These are phyloP conservation scores for Hippocampus barbouri DNA, from an alignment of 2,113 vertebrate species.

Conservation along the genomic window DNA sequence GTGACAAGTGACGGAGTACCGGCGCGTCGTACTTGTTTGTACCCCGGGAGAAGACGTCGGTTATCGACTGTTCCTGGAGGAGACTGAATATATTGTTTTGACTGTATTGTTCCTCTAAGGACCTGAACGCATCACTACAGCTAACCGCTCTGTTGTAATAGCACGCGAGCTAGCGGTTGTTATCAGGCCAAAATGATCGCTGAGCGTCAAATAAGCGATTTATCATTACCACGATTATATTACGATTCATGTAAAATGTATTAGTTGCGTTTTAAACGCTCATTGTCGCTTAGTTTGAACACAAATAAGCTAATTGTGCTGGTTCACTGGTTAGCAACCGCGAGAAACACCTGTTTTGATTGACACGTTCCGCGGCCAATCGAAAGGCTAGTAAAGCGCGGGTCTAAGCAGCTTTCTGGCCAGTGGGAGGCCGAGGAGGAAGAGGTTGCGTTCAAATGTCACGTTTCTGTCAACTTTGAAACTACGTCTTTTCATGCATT, in stretches of 20 bases:
- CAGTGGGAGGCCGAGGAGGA: neutral
- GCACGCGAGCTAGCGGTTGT: conserved; percentile 19
- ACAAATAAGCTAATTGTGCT: neutral
- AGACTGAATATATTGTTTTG: neutral
- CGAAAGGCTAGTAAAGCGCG: conserved; percentile 15
- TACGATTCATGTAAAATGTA: neutral
- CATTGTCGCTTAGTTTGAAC: neutral
- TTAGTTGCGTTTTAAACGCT: neutral
- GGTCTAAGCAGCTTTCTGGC: conserved; percentile 31
- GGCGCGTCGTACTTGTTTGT: neutral
- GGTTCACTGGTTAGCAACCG: conserved; percentile 31
- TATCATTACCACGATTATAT: too few species aligned
- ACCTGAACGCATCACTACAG: conserved; percentile 8
- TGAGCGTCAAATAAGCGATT: neutral
- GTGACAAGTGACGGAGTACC: neutral
- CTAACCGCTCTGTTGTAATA: conserved; percentile 16
- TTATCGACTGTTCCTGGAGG: neutral
- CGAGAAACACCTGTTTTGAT: conserved; percentile 56
- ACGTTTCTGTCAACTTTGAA: neutral
- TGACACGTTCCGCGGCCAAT: conserved; percentile 37
- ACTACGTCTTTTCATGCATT: neutral
- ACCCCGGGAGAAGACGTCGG: neutral
- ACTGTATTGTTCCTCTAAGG: neutral
- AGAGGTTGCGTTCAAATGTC: neutral
- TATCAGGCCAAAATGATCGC: conserved; percentile 10